Percentiles rank a stretch among this genome's conserved stretches.
Conservation (phyloP, 1,140 invertebrate species). For the Wasmannia auropunctata region DNA sequence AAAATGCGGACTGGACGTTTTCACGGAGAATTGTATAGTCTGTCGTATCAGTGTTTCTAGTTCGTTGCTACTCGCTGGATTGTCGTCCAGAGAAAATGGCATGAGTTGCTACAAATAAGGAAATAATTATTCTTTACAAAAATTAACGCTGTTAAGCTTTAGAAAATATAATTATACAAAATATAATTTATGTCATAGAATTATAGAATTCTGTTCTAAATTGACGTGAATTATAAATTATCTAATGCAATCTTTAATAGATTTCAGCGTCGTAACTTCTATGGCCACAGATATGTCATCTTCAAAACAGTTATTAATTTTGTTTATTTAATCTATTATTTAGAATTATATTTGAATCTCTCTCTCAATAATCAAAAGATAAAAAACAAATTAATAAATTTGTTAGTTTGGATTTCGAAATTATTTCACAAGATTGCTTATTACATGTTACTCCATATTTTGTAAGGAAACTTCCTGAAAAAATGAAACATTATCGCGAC, state of each 20-base stretch:
- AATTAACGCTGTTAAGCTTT: neutral
- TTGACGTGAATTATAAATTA: neutral
- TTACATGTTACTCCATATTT: neutral
- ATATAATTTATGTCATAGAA: neutral
- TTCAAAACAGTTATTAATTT: too few relatives aligned
- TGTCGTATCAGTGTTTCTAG: slow-evolving; percentile 86
- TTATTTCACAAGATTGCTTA: neutral
- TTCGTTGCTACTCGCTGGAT: slow-evolving; percentile 83
- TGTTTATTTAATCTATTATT: too few relatives aligned
- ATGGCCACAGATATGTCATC: neutral
- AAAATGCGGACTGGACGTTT: slow-evolving; percentile 90
- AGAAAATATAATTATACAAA: neutral
- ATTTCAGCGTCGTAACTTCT: neutral
- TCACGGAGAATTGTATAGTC: slow-evolving; percentile 89
- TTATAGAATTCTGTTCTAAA: neutral
- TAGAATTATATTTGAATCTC: too few relatives aligned
- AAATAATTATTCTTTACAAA: neutral
- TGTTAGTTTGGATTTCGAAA: neutral
- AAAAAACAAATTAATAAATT: neutral
- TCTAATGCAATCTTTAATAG: neutral
- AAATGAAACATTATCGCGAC: neutral
- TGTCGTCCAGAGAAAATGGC: slow-evolving; percentile 83
- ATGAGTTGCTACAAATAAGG: slow-evolving; percentile 81
- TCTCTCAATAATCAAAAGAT: neutral
- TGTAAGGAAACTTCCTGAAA: neutral